Evolutionary conservation across 2,797 vertebrate genomes (phyloP).

Genomic region (Acrocephalus scirpaceus): DNA sequence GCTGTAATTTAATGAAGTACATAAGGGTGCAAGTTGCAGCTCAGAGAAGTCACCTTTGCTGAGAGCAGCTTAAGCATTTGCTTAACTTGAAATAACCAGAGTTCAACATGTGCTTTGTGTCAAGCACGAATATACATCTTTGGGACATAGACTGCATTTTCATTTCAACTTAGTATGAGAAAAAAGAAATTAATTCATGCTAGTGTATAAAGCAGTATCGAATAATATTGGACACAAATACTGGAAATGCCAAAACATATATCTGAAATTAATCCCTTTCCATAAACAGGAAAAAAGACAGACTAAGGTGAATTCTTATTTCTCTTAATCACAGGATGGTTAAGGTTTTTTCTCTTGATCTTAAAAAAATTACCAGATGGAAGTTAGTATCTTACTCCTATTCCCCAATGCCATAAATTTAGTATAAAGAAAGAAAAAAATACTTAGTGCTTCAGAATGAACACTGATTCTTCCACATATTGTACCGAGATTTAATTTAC

Average conservation of each 20-base stretch:
- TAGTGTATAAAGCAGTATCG: neutral
- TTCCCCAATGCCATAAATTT: neutral
- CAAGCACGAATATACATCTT: neutral
- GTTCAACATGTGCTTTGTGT: neutral
- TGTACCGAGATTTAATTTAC: constrained; percentile 20
- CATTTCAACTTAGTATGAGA: neutral
- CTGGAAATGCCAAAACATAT: neutral
- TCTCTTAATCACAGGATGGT: neutral
- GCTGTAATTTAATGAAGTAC: neutral
- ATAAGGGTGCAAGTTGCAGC: neutral
- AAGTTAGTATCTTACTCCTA: neutral
- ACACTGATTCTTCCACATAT: neutral
- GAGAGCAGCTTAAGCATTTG: neutral
- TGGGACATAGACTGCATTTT: neutral
- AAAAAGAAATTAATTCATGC: neutral
- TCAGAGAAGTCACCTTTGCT: neutral
- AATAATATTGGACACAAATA: neutral
- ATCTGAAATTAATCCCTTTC: neutral
- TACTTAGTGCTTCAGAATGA: neutral
- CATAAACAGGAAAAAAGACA: neutral
- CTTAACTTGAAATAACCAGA: neutral
- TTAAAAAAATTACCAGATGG: neutral
- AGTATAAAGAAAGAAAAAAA: neutral
- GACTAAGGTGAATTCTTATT: neutral
- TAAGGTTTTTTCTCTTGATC: neutral